These are phyloP conservation scores for Rhynchotus rufescens DNA, from an alignment of 2,797 vertebrate species.

Conservation along the genomic window DNA sequence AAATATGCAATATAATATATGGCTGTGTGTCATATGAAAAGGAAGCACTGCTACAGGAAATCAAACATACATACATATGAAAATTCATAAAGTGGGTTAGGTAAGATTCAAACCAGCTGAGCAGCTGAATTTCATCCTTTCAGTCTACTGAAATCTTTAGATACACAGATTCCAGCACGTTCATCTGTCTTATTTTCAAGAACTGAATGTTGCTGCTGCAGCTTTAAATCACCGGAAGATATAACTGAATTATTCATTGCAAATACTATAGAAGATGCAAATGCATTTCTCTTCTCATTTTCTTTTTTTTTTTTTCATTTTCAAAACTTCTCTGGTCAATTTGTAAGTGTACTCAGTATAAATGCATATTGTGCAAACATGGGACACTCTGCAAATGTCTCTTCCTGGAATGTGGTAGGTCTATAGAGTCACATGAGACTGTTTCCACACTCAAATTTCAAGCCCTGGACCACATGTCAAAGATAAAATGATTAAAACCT, in stretches of 20 bases:
- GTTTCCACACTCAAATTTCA: slow-evolving; percentile 5
- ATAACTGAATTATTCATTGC: not conserved
- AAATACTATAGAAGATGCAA: not conserved
- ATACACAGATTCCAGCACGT: not conserved
- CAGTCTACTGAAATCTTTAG: not conserved
- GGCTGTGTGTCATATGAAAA: not conserved
- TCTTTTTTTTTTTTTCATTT: not conserved
- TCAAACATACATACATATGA: not conserved
- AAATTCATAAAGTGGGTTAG: not conserved
- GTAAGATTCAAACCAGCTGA: not conserved
- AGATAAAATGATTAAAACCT: not conserved
- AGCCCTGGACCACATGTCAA: not conserved
- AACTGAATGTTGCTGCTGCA: not conserved
- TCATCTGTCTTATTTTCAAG: not conserved
- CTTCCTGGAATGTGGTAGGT: not conserved
- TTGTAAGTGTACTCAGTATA: not conserved
- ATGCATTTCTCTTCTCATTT: not conserved
- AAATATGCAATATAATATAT: not conserved
- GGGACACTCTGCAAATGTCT: not conserved
- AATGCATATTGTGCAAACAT: not conserved
- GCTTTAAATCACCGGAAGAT: not conserved
- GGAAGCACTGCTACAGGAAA: not conserved
- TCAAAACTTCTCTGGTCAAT: not conserved
- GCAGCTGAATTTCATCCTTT: not conserved
- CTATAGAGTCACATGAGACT: not conserved